These are phyloP conservation scores for Actenoides hombroni DNA, from an alignment of 2,113 vertebrate genomes.

Conservation along the genomic window DNA sequence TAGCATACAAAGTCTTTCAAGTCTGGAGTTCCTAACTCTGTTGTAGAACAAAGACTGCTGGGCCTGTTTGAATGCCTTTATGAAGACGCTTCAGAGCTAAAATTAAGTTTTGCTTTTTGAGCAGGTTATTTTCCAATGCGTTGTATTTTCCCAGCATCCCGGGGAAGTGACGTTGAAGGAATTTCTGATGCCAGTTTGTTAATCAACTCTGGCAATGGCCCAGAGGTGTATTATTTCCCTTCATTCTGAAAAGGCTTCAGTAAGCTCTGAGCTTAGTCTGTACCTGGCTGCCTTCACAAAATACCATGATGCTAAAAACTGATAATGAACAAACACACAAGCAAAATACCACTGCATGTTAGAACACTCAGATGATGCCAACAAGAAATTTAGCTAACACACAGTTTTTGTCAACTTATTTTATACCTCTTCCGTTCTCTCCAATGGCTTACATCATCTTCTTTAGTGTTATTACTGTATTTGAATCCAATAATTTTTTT, in stretches of 20 bases:
- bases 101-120: background rate
- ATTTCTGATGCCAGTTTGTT: background rate
- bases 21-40: background rate
- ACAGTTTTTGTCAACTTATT: background rate
- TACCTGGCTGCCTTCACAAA: background rate
- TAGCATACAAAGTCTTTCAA: background rate
- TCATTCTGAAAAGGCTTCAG: background rate
- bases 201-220: background rate
- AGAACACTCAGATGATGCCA: background rate
- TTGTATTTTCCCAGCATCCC: background rate
- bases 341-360: background rate
- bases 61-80: background rate
- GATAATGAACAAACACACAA: background rate
- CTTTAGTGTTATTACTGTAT: background rate
- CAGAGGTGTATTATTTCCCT: background rate
- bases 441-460: background rate
- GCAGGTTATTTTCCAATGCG: background rate
- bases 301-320: background rate
- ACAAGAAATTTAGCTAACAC: background rate
- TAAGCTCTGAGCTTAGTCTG: background rate
- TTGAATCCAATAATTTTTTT: background rate
- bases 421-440: background rate
- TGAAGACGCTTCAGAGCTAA: background rate
- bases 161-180: background rate
- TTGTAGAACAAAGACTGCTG: background rate